Conservation (phyloP, 2,113 vertebrate species). For the Corynorhinus townsendii region DNA sequence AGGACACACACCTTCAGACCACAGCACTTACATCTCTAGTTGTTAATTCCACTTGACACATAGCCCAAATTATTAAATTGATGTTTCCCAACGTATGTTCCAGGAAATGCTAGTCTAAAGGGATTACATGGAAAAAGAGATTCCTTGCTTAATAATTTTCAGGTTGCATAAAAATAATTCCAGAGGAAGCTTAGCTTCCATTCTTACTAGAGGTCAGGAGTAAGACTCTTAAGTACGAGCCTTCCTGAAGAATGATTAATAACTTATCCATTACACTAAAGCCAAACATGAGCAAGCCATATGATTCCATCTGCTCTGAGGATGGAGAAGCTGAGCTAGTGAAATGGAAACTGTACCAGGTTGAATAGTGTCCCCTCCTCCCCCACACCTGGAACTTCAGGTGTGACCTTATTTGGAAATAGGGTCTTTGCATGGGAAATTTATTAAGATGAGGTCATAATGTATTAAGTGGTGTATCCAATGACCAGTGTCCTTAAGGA, state of each 20-base stretch:
- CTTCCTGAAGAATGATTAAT: not conserved
- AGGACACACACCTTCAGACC: not conserved
- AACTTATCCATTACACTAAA: not conserved
- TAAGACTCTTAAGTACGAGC: not conserved
- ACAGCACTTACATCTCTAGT: not conserved
- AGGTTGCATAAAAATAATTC: not conserved
- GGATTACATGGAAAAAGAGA: not conserved
- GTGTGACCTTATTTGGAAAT: not conserved
- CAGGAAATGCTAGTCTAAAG: not conserved
- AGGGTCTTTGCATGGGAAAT: not conserved
- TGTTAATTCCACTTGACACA: not conserved
- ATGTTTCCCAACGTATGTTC: not conserved
- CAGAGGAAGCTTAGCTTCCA: not conserved
- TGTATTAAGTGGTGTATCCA: not conserved
- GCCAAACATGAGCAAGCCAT: not conserved
- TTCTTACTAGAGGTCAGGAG: not conserved
- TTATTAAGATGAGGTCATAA: not conserved
- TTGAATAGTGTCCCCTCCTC: not conserved
- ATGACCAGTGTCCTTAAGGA: not conserved
- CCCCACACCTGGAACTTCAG: not conserved
- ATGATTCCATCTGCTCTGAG: not conserved
- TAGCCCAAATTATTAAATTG: not conserved
- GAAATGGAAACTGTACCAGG: not conserved
- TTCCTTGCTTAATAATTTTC: not conserved
- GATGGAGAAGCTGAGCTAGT: not conserved